Evolutionary conservation across 2,888 invertebrate species (phyloP), one percentile per base, ranked within the genome.

Genomic region (Megastigmus dorsalis): DNA sequence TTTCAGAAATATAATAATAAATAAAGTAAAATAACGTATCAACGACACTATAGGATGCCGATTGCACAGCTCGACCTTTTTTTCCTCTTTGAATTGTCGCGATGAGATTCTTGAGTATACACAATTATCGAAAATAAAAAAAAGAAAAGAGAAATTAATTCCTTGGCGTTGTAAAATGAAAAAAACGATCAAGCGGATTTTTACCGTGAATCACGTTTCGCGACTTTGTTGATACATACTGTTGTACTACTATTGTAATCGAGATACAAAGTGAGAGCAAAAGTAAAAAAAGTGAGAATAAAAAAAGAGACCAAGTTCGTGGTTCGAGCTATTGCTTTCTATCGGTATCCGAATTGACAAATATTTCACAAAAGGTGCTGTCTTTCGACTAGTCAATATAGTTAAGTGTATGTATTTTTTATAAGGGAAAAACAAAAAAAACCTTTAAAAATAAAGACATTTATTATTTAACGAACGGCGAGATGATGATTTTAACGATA

Each of bases 331-430:
- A n/a, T n/a, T 72, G 77, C 68, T 71, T 74, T 81, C 79, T 80
- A 78, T 80, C 80, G 75, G 75, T 74, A 72, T 76, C 62, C 43
- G 54, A 45, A 66, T 72, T 55, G 63, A 71, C 59, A 68, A 68
- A 70, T 76, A n/a, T 74, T 76, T 66, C 50, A 68, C 57, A 67
- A 59, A 76, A 70, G 43, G 67, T 63, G 67, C 71, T 74, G 76
- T 76, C 67, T 68, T 70, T 74, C 54, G 65, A 83, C 86, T 86
- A 86, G 86, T 86, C 86, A 86, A 80, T 85, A 85, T 66, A 76
- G 63, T 83, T 83, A 84, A 84, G 82, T 82, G 79, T 84, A 83
- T 86, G 84, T 85, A 85, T 85, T 86, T 85, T 85, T 85, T 84
- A 86, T 72, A 75, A 76, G 59, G 69, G 48, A 62, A 72, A 78